Evolutionary conservation across 1,140 invertebrate genomes (phyloP).

Genomic region (Contarinia nasturtii): DNA sequence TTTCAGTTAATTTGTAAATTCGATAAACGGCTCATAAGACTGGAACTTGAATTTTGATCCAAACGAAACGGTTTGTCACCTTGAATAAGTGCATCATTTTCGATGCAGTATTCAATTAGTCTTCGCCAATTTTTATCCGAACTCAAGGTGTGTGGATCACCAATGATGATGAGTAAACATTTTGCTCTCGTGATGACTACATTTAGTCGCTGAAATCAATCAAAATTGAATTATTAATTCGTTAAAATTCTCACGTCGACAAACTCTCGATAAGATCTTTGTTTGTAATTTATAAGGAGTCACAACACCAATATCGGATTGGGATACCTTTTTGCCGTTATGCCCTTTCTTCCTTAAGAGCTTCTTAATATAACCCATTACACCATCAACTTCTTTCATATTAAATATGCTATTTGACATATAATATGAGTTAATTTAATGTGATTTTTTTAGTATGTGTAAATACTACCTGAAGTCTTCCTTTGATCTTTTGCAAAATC

Average conservation of each 20-base stretch:
- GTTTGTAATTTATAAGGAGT: conserved; percentile 60
- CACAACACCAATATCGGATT: conserved; percentile 60
- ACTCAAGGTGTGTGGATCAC: conserved; percentile 56
- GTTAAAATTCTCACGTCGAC: conserved; percentile 12
- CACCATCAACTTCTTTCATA: conserved; percentile 37
- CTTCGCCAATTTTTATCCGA: conserved; percentile 50
- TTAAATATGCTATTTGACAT: conserved; percentile 26
- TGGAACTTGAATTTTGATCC: no score
- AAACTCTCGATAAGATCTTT: conserved; percentile 29
- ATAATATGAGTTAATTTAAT: no score
- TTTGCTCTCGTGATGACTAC: conserved; percentile 71
- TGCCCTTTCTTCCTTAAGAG: conserved; percentile 18
- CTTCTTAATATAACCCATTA: conserved; percentile 31
- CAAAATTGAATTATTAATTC: no score
- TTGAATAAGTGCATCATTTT: conserved; percentile 42
- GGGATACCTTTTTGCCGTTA: conserved; percentile 25
- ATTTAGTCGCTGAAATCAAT: conserved; percentile 45
- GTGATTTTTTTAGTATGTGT: background rate
- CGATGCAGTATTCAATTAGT: conserved; percentile 41
- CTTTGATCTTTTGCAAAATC: conserved; percentile 9
- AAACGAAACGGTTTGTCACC: no score
- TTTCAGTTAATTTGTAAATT: no score
- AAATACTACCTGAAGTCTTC: background rate
- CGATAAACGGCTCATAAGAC: no score
- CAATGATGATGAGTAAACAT: conserved; percentile 60